phyloP scores from a whole-genome alignment of 2,797 vertebrate species.

The Bucorvus abyssinicus region DNA sequence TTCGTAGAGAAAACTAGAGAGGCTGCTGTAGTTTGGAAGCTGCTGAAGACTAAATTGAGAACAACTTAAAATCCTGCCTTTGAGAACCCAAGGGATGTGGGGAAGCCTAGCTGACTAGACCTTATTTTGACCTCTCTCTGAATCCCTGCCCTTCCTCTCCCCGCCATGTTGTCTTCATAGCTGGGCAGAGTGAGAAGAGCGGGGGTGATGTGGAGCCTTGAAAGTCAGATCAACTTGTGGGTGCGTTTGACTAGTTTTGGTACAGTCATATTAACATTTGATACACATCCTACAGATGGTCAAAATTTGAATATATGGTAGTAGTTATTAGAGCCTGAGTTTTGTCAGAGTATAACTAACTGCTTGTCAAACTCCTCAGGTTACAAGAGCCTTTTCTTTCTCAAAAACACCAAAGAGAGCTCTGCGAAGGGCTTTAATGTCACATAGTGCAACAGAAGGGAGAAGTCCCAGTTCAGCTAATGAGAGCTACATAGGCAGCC shows the following conservation, averaged over 20 bases:
- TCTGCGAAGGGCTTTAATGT: constrained; percentile 89
- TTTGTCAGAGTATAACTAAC: background rate
- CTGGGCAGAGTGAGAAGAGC: background rate
- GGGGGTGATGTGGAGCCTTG: background rate
- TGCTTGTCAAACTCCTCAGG: constrained; percentile 74
- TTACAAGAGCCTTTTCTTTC: constrained; percentile 95
- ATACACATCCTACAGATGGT: fast-evolving
- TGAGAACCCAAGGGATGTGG: background rate
- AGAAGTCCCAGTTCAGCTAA: constrained; percentile 77
- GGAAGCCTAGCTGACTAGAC: background rate
- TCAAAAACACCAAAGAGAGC: constrained; percentile 95
- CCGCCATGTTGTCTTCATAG: fast-evolving
- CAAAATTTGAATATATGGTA: background rate
- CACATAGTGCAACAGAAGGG: constrained; percentile 83
- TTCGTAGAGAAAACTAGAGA: background rate
- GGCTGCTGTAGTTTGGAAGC: background rate
- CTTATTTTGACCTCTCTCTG: background rate
- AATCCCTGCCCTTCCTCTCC: background rate
- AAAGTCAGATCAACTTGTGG: background rate
- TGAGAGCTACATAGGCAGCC: constrained; percentile 75
- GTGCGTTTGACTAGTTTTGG: background rate
- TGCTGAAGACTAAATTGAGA: background rate
- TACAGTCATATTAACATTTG: background rate
- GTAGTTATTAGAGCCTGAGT: background rate
- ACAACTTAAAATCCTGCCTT: background rate